Percentiles rank a stretch among this genome's conserved stretches.
Conservation (phyloP, 2,113 vertebrate genomes). For the Sardina pilchardus region DNA sequence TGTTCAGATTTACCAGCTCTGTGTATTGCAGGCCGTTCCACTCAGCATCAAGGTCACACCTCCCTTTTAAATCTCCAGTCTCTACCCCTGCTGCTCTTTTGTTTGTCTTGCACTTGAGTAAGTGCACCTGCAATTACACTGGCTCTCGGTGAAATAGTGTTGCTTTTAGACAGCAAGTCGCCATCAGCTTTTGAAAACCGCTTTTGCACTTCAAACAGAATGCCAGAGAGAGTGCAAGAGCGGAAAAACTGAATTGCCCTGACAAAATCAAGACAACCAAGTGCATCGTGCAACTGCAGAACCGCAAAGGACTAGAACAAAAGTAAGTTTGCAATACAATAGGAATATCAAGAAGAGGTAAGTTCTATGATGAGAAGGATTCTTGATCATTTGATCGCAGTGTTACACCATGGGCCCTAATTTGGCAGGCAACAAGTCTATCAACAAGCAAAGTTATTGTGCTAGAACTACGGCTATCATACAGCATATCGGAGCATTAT, state of each 20-base stretch:
- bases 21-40: neutral
- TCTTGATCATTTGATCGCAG: too few relatives aligned
- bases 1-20: neutral
- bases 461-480: too few relatives aligned
- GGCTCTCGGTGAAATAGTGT: conserved; percentile 28
- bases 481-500: too few relatives aligned
- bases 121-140: neutral
- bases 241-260: neutral
- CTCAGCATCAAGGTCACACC: neutral
- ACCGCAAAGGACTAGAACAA: neutral
- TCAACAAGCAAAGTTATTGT: too few relatives aligned
- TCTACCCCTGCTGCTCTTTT: neutral
- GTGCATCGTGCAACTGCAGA: neutral
- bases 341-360: too few relatives aligned
- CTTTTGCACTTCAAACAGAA: conserved; percentile 11
- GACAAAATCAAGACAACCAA: neutral
- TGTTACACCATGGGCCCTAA: too few relatives aligned
- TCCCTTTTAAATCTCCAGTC: neutral
- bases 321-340: neutral
- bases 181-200: neutral
- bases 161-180: conserved; percentile 55
- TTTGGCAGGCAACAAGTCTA: too few relatives aligned
- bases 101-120: neutral
- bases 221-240: neutral
- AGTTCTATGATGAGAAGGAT: too few relatives aligned